phyloP scores from a whole-genome alignment of 2,113 vertebrate species.

The Muntiacus muntjak region DNA sequence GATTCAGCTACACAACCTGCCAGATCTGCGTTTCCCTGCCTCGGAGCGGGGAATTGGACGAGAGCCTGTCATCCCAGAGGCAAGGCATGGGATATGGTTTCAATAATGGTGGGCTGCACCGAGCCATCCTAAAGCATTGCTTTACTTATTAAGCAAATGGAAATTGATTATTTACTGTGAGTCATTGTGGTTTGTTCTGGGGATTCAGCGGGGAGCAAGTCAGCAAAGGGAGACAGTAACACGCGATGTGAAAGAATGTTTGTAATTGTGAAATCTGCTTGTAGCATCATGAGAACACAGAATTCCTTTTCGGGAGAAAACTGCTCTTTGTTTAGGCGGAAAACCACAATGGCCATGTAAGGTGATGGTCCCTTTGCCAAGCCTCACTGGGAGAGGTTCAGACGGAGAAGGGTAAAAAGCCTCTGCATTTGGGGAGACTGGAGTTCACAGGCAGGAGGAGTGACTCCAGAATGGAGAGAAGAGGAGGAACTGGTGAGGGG shows the following conservation, averaged over 20 bases:
- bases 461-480: background rate
- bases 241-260: background rate
- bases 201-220: background rate
- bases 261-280: background rate
- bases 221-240: background rate
- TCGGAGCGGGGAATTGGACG: fast-evolving
- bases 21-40: background rate
- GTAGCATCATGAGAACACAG: background rate
- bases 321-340: background rate
- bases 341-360: background rate
- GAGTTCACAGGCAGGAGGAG: background rate
- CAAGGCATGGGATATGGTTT: too few species aligned
- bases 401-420: background rate
- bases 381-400: background rate
- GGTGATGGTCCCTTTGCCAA: background rate
- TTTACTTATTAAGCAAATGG: background rate
- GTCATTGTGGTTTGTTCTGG: background rate
- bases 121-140: too few species aligned
- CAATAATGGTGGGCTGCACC: background rate
- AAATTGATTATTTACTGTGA: background rate
- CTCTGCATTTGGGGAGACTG: background rate
- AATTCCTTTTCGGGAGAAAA: background rate
- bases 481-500: fast-evolving
- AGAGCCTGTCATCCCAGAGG: background rate
- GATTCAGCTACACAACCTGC: fast-evolving